A percentile compares a stretch with the other conserved stretches of the same genome.
Conservation (phyloP, 2,888 invertebrate genomes). For the Agonopterix heracliana region DNA sequence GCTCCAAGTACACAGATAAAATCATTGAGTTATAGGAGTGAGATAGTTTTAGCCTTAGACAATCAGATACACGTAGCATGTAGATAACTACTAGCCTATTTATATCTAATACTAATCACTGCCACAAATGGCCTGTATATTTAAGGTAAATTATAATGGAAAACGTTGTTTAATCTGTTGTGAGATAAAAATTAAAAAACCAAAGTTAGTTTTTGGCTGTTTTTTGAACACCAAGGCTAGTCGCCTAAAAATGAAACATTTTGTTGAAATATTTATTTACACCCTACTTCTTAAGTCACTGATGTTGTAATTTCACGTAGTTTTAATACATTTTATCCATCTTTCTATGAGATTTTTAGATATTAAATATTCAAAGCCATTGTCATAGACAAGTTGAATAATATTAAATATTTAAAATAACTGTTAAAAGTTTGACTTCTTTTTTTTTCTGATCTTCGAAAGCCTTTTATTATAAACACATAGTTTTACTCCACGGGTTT, state of each 20-base stretch:
- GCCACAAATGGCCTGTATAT: slow-evolving; percentile 60
- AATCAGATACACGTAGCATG: no score
- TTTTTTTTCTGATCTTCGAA: no score
- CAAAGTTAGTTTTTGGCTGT: slow-evolving; percentile 64
- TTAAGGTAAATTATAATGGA: slow-evolving; percentile 28
- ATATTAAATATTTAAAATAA: no score
- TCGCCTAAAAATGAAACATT: slow-evolving; percentile 49
- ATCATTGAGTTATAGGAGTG: no score
- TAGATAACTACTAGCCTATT: slow-evolving; percentile 11
- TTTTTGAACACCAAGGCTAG: slow-evolving; percentile 55
- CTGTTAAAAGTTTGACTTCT: no score
- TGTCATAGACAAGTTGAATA: no score
- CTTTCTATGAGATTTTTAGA: no score
- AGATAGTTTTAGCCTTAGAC: no score
- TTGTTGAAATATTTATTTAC: slow-evolving; percentile 50
- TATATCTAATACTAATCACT: slow-evolving; percentile 36
- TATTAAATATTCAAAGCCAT: no score
- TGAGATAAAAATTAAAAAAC: slow-evolving; percentile 43
- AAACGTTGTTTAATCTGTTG: slow-evolving; percentile 38
- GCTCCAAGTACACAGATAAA: no score
- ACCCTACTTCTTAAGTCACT: slow-evolving; percentile 30
- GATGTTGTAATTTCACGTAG: slow-evolving; percentile 41
- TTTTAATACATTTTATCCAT: slow-evolving; percentile 18
- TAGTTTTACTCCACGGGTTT: no score
- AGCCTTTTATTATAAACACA: no score